phyloP scores from a whole-genome alignment of 2,797 vertebrate species.

The Phrynocephalus vlangalii region DNA sequence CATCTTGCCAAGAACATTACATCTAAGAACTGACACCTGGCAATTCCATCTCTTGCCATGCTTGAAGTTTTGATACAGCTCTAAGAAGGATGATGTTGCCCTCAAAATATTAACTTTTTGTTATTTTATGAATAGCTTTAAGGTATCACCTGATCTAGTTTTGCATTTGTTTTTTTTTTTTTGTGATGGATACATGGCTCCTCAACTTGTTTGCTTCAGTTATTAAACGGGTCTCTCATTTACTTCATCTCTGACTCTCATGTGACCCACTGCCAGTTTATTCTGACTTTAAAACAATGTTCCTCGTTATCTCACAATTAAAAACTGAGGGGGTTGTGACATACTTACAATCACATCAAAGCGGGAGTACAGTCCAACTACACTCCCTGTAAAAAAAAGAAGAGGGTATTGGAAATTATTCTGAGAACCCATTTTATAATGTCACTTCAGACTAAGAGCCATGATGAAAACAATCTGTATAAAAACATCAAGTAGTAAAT shows the following conservation, averaged over 20 bases:
- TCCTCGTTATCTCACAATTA: not conserved
- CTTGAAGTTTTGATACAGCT: too few species aligned
- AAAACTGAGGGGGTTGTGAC: not conserved
- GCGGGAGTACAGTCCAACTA: constrained; percentile 93
- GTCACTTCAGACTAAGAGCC: not conserved
- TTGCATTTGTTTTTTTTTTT: too few species aligned
- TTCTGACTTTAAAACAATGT: not conserved
- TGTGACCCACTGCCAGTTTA: not conserved
- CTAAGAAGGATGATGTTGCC: too few species aligned
- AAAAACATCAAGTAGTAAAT: not conserved
- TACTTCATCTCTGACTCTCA: not conserved
- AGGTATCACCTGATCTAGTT: too few species aligned
- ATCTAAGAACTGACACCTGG: too few species aligned
- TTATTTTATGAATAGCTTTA: too few species aligned
- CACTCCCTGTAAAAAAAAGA: constrained; percentile 81
- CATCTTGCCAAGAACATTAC: too few species aligned
- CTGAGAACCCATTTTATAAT: not conserved
- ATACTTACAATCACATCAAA: constrained; percentile 96
- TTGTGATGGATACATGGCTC: too few species aligned
- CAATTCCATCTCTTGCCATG: too few species aligned
- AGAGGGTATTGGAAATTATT: not conserved
- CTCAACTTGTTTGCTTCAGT: too few species aligned
- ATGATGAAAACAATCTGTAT: not conserved
- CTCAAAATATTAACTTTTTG: too few species aligned
- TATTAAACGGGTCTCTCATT: too few species aligned